These are phyloP conservation scores for Gymnoscelis rufifasciata DNA, from an alignment of 2,888 invertebrate genomes.

Conservation along the genomic window DNA sequence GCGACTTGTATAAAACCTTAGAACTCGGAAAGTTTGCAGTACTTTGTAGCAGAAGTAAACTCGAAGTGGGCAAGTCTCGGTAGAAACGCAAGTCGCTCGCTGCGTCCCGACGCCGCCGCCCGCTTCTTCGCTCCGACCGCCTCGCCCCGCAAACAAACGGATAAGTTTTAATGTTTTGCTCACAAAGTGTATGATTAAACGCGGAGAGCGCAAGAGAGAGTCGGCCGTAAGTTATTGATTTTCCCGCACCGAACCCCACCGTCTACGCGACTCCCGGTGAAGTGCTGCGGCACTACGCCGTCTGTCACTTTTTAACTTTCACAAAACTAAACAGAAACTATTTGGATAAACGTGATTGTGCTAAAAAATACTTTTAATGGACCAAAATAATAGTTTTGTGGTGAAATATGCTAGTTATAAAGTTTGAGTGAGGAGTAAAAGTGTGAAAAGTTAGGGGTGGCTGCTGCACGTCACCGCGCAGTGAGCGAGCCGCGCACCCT, in stretches of 20 bases:
- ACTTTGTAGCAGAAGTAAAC: conserved; percentile 73
- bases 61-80: conserved; percentile 43
- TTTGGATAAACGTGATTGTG: conserved; percentile 37
- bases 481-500: conserved; percentile 68
- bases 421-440: conserved; percentile 59
- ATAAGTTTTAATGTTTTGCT: conserved; percentile 80
- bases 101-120: conserved; percentile 44
- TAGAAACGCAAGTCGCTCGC: conserved; percentile 32
- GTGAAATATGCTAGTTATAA: conserved; percentile 43
- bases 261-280: conserved; percentile 66
- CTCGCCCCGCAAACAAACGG: conserved; percentile 71
- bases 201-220: conserved; percentile 78
- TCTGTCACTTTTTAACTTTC: conserved; percentile 50
- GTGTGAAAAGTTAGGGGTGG: conserved; percentile 68
- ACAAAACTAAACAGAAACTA: conserved; percentile 44
- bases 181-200: conserved; percentile 80
- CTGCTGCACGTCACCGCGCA: conserved; percentile 60
- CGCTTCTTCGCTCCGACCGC: conserved; percentile 42
- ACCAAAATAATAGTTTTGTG: conserved; percentile 41
- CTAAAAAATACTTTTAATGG: conserved; percentile 44
- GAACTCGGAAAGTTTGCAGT: conserved; percentile 55
- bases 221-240: conserved; percentile 80
- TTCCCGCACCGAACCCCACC: conserved; percentile 76
- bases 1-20: conserved; percentile 60
- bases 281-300: conserved; percentile 48